phyloP scores from a whole-genome alignment of 2,113 vertebrate genomes.

The Phoenicopterus ruber region DNA sequence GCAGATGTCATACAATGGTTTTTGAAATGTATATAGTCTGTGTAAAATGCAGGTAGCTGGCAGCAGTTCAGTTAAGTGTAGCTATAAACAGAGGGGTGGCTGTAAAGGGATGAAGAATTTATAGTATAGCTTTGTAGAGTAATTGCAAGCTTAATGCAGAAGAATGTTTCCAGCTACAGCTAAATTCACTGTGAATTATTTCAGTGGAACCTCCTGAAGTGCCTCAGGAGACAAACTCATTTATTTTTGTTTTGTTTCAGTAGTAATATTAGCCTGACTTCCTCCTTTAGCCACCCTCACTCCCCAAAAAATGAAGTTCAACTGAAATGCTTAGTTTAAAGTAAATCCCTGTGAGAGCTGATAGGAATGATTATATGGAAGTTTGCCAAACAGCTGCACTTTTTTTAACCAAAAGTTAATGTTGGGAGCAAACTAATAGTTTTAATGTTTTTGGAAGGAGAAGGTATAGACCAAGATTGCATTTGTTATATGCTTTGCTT shows the following conservation, averaged over 20 bases:
- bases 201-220: not conserved
- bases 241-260: not conserved
- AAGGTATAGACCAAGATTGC: not conserved
- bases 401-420: not conserved
- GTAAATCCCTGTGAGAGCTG: not conserved
- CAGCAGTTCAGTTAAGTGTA: not conserved
- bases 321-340: not conserved
- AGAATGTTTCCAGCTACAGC: slow-evolving; percentile 7
- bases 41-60: not conserved
- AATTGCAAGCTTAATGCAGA: not conserved
- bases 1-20: not conserved
- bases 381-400: not conserved
- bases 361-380: not conserved
- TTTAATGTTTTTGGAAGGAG: not conserved
- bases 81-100: not conserved
- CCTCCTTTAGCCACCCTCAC: not conserved
- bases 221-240: not conserved
- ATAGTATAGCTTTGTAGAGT: not conserved
- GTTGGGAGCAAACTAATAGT: not conserved
- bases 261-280: not conserved
- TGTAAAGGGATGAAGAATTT: slow-evolving; percentile 11
- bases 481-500: not conserved
- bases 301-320: not conserved
- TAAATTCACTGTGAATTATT: not conserved
- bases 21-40: not conserved